Evolutionary conservation across 2,888 invertebrate species (phyloP), one percentile per base, ranked within the genome.

Genomic region (Blera fallax): DNA sequence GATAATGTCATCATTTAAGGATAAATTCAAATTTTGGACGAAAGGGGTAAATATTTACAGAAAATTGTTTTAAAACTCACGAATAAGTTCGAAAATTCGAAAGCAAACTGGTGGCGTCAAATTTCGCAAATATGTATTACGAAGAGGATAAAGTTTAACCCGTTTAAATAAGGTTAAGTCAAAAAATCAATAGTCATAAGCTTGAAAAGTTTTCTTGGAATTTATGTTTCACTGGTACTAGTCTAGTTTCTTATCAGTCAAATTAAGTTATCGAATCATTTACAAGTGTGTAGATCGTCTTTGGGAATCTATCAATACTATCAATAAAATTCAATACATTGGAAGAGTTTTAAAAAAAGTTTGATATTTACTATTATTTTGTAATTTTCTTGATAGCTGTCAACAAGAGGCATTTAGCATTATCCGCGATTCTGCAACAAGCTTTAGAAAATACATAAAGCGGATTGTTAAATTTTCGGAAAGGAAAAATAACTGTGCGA

Each of bases 11-110:
- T 92, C 92, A 48, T 90, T 92, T 83, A 92, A 91, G 89, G 92
- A 92, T 87, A 92, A 91, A 89, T 90, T 92, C 79, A 92, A 91
- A 89, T 89, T 91, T 73, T 92, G 92, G 92, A 89, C 89, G 54
- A 90, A 91, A 89, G 91, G 91, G 92, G 92, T 92, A 78, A 78
- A 52, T 50, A 37, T 60, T 8, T 37, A 52, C 32, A 21, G 5
- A 16, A 1, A 29, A 34, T 3, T 34, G 18, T 18, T 18, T 0
- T 5, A 24, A n/a, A 14, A 27, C 6, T 6, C 11, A n/a, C 6
- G 3, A 14, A 52, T 1, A 64, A 64, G 1, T 64, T 62, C 29
- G 62, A 62, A 32, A 11, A 11, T 50, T 65, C 48, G 48, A 48
- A n/a, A n/a, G 11, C 2, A 1, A 52, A 1, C 27, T 52, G 27